Base-by-base conservation (phyloP, 2,113 vertebrate species). In the Pandion haliaetus region DNA sequence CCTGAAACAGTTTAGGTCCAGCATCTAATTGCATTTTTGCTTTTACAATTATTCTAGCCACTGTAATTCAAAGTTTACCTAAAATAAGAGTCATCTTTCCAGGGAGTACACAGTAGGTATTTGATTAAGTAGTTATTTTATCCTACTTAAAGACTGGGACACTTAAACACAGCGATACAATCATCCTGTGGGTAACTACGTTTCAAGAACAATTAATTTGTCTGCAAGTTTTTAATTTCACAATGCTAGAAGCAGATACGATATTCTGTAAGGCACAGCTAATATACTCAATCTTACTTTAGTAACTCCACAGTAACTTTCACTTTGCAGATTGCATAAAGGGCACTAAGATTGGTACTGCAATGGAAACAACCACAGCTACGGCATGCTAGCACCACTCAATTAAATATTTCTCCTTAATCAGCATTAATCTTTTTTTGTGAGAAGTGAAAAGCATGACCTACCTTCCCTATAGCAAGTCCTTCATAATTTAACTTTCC, bases 381-480 rank as follows among this genome's bases (percentile, higher is more conserved):
- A 49, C 12, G 1, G 19, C 70, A 34, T 3, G 7, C 26, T 45
- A 91, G 34, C 34, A 88, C 5, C 47, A 45, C 32, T 70, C 47
- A 59, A 23, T 36, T 52, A 34, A 62, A 9, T 67, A 50, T 12
- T 82, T 77, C 24, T 63, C 57, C 55, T 71, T 61, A 57, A 95
- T 58, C 44, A 80, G 38, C 36, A 57, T 65, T 32, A 61, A n/a
- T 12, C 3, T 31, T 54, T 59, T 49, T 65, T 55, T 21, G 38
- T 36, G 28, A 93, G n/a, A 89, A 28, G 52, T 18, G 9, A 91
- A 95, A 72, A 10, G 7, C 54, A 38, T 6, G 83, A n/a, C 98
- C 96, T 98, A 99, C 99, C 99, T 98, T 99, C 83, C 99, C 97
- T 54, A 99, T 99, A 72, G 98, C 96, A 55, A 99, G 97, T 59